Conservation (phyloP, 1,140 invertebrate species). For the Drosophila busckii region DNA sequence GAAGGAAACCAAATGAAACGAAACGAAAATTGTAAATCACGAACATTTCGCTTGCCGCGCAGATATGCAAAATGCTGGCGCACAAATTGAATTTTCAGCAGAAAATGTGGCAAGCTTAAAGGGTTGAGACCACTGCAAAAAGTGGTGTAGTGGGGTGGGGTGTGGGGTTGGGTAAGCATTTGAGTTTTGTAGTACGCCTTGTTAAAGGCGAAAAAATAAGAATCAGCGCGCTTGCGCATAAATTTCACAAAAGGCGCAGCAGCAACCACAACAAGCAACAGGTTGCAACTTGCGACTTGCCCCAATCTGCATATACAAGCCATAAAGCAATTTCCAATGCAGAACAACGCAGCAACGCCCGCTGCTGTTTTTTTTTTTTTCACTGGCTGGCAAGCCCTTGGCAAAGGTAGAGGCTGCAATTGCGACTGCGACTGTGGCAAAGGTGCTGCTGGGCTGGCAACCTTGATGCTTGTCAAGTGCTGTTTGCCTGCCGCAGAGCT, state of each 20-base stretch:
- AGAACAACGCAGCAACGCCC: too few species aligned
- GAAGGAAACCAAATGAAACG: conserved; percentile 51
- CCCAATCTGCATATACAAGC: conserved; percentile 78
- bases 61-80: conserved; percentile 78
- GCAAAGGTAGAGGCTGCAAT: conserved; percentile 1
- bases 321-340: conserved; percentile 78
- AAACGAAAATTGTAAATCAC: conserved; percentile 78
- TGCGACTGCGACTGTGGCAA: conserved; percentile 18
- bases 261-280: conserved; percentile 45
- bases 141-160: neutral
- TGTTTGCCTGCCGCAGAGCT: conserved; percentile 39
- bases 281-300: conserved; percentile 44
- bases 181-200: conserved; percentile 40
- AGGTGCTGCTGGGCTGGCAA: conserved; percentile 30
- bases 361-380: too few species aligned
- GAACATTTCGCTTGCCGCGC: conserved; percentile 75
- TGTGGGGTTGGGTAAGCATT: neutral
- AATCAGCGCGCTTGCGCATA: conserved; percentile 77
- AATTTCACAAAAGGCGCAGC: conserved; percentile 50
- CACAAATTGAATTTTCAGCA: conserved; percentile 78
- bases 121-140: too few species aligned
- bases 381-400: too few species aligned
- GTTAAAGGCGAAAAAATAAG: conserved; percentile 77
- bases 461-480: conserved; percentile 78
- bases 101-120: too few species aligned